phyloP scores from a whole-genome alignment of 1,140 invertebrate species.

The Ephestia elutella region DNA sequence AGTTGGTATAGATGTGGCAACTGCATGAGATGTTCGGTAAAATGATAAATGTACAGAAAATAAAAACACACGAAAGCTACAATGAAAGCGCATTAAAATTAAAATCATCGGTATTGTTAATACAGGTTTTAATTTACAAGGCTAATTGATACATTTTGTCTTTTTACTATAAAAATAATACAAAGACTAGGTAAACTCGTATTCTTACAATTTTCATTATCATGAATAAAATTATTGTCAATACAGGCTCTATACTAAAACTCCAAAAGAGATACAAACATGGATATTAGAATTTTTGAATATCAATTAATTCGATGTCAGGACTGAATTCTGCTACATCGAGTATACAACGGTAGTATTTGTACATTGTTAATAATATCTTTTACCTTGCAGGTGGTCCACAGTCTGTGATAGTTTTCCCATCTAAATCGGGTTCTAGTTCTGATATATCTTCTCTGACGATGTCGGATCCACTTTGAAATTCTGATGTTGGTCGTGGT shows the following conservation, averaged over 20 bases:
- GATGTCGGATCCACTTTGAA: slow-evolving; percentile 78
- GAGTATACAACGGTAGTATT: too few species aligned
- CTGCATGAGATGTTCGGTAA: slow-evolving; percentile 16
- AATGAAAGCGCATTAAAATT: slow-evolving; percentile 55
- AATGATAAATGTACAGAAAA: slow-evolving; percentile 12
- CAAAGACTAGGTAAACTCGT: too few species aligned
- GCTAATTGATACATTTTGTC: too few species aligned
- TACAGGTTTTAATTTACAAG: neutral
- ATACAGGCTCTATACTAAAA: too few species aligned
- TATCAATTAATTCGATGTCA: too few species aligned
- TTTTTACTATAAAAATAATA: too few species aligned
- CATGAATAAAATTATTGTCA: too few species aligned
- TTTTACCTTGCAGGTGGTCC: slow-evolving; percentile 78
- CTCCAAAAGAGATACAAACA: too few species aligned
- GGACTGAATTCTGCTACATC: too few species aligned
- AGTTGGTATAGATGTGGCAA: slow-evolving; percentile 10
- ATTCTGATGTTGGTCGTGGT: slow-evolving; percentile 68
- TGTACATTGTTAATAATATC: slow-evolving; percentile 4
- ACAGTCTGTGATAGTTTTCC: slow-evolving; percentile 73
- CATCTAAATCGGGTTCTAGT: slow-evolving; percentile 72
- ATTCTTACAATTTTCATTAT: too few species aligned
- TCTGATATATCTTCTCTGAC: slow-evolving; percentile 79
- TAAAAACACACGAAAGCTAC: slow-evolving; percentile 59
- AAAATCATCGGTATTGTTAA: neutral
- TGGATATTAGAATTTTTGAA: too few species aligned